Percentiles rank a stretch among this genome's conserved stretches.
These are phyloP conservation scores for Agrochola lota DNA, from an alignment of 2,888 invertebrate genomes.

Conservation along the genomic window DNA sequence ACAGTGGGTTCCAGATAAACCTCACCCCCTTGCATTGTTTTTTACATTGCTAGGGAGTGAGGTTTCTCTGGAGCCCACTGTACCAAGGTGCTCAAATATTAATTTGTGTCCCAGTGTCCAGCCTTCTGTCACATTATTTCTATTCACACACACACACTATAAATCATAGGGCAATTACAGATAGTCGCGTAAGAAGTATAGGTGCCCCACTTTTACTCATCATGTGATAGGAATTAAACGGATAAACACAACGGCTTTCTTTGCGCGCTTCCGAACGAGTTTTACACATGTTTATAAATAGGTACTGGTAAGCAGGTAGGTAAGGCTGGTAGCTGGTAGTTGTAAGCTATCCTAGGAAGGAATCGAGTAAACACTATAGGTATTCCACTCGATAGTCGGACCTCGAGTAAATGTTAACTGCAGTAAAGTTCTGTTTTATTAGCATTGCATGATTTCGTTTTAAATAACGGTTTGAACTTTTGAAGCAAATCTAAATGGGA, in stretches of 20 bases:
- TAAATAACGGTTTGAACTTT: constrained; percentile 27
- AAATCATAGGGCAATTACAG: constrained; percentile 18
- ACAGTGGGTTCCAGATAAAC: too few relatives aligned
- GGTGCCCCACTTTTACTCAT: constrained; percentile 27
- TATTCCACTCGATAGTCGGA: constrained; percentile 9
- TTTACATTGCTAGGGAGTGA: too few relatives aligned
- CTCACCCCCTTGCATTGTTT: too few relatives aligned
- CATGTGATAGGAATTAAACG: constrained; percentile 41
- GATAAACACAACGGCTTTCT: constrained; percentile 47
- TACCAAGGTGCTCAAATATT: background rate
- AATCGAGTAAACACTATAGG: constrained; percentile 13
- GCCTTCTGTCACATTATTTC: background rate
- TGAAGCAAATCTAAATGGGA: constrained; percentile 21
- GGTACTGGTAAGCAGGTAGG: too few relatives aligned
- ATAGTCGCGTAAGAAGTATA: constrained; percentile 12
- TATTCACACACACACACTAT: constrained; percentile 1
- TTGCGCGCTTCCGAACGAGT: constrained; percentile 47
- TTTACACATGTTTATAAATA: constrained; percentile 27
- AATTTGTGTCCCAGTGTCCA: background rate
- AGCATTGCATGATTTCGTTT: constrained; percentile 35
- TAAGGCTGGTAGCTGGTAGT: too few relatives aligned
- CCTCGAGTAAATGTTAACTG: constrained; percentile 27
- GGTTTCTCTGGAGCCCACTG: too few relatives aligned
- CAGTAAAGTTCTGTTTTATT: constrained; percentile 30
- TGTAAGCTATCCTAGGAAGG: constrained; percentile 22